Percentiles rank a stretch among this genome's conserved stretches.
Conservation (phyloP, 2,113 vertebrate species). For the Triplophysa dalaica region DNA sequence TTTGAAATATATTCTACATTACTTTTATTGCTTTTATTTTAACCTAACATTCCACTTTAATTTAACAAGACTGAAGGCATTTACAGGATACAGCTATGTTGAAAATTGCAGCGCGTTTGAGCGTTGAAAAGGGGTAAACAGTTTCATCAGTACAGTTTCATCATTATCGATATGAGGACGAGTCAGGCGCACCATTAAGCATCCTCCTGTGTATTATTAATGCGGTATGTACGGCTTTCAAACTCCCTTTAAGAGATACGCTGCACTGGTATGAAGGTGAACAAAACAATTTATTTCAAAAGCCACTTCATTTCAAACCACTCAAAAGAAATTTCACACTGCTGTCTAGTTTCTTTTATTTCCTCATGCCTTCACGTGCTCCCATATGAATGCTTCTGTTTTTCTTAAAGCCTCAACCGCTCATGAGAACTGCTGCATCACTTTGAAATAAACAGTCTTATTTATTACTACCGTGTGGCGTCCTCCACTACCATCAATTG, state of each 20-base stretch:
- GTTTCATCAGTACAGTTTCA: conserved; percentile 37
- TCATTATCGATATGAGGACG: conserved; percentile 27
- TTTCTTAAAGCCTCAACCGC: conserved; percentile 21
- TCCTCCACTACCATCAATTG: conserved; percentile 9
- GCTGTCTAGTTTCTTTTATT: conserved; percentile 32
- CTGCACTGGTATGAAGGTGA: conserved; percentile 25
- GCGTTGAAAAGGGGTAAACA: conserved; percentile 1
- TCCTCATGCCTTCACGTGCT: conserved; percentile 33
- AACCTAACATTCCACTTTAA: background rate
- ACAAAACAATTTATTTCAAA: conserved; percentile 46
- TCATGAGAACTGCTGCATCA: conserved; percentile 19
- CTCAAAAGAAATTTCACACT: conserved; percentile 44
- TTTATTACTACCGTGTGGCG: conserved; percentile 15
- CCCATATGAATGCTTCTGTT: conserved; percentile 15
- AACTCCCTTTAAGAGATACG: conserved; percentile 22
- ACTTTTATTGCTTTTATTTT: background rate
- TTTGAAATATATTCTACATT: background rate
- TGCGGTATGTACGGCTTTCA: conserved; percentile 14
- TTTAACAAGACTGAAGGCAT: conserved; percentile 13
- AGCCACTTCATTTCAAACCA: conserved; percentile 40
- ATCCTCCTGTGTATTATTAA: conserved; percentile 39
- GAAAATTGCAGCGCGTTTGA: background rate
- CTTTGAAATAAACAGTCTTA: conserved; percentile 44
- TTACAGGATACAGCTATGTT: conserved; percentile 14
- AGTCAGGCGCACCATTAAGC: conserved; percentile 30